Conservation (phyloP, 2,888 invertebrate species). For the Tupiocoris notatus region DNA sequence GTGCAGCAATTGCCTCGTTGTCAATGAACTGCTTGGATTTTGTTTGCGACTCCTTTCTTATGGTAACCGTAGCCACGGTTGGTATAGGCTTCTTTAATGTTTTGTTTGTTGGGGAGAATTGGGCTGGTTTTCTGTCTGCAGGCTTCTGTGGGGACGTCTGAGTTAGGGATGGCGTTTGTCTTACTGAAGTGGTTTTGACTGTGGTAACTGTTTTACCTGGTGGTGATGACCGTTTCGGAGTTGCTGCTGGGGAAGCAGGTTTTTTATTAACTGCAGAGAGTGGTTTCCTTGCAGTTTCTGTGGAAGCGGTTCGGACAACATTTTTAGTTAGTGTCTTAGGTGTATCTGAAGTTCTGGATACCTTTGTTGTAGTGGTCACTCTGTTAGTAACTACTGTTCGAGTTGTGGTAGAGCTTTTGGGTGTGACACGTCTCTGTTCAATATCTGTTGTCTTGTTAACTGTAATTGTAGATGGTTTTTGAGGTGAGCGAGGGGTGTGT, state of each 20-base stretch:
- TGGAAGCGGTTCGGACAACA: neutral
- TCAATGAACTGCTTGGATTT: slow-evolving; percentile 33
- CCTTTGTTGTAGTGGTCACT: slow-evolving; percentile 6
- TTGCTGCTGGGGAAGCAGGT: slow-evolving; percentile 2
- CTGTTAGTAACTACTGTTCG: slow-evolving; percentile 5
- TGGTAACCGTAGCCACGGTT: neutral
- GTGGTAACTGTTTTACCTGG: neutral
- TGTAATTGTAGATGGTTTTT: neutral
- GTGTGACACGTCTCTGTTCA: neutral
- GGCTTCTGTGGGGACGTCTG: neutral
- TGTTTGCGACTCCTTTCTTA: neutral
- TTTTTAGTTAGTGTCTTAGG: neutral
- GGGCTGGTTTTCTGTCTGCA: neutral
- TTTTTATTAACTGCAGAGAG: slow-evolving; percentile 6
- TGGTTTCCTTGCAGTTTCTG: slow-evolving; percentile 9
- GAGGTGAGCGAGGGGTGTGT: neutral
- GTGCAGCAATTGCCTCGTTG: slow-evolving; percentile 26
- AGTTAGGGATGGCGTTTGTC: neutral
- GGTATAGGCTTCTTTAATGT: neutral
- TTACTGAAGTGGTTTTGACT: neutral
- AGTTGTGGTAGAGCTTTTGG: slow-evolving; percentile 10
- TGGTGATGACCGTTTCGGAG: neutral
- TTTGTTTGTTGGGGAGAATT: neutral
- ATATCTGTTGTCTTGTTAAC: neutral
- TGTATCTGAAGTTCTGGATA: slow-evolving; percentile 2